phyloP scores from a whole-genome alignment of 1,140 invertebrate genomes.

The Berghia stephanieae region DNA sequence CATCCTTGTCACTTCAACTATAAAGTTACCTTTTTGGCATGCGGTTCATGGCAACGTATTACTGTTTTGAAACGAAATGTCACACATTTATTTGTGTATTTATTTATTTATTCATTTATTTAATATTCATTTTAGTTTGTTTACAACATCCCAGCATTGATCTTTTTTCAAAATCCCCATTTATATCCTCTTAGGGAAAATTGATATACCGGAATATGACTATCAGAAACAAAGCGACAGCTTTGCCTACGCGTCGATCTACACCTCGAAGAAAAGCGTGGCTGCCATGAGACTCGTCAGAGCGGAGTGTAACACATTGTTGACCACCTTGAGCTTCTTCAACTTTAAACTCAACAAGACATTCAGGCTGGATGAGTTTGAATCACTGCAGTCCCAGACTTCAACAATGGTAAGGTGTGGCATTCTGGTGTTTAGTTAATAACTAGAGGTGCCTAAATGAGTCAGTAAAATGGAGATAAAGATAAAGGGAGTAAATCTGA shows the following conservation, averaged over 20 bases:
- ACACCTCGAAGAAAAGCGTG: conserved; percentile 70
- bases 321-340: conserved; percentile 73
- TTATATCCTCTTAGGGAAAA: background rate
- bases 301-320: conserved; percentile 73
- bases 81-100: no score
- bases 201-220: conserved; percentile 62
- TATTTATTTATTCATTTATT: no score
- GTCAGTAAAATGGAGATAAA: no score
- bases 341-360: conserved; percentile 73
- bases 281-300: conserved; percentile 73
- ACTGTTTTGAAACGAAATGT: no score
- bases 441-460: no score
- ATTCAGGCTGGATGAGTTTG: conserved; percentile 70
- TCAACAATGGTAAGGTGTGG: conserved; percentile 62
- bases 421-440: background rate
- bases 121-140: no score
- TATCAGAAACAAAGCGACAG: conserved; percentile 62
- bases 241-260: conserved; percentile 65
- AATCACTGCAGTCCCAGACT: conserved; percentile 64
- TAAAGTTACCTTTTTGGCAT: no score
- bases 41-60: no score
- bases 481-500: no score
- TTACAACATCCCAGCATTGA: background rate
- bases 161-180: background rate
- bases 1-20: no score